Base-by-base conservation (phyloP, 2,797 vertebrate species). In the Florisuga fusca region DNA sequence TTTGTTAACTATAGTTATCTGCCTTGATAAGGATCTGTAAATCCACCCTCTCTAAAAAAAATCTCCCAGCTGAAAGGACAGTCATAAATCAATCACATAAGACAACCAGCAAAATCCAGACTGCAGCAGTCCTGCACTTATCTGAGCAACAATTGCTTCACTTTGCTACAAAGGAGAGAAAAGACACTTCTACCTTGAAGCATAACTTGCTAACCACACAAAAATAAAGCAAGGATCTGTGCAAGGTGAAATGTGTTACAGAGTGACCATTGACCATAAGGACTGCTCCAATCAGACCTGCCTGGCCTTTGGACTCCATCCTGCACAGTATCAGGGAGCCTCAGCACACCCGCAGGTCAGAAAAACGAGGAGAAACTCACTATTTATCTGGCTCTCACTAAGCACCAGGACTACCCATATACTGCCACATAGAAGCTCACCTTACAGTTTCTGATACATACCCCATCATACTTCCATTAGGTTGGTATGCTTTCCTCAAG, bases 121-220 rank as follows among this genome's bases (percentile, higher is more conserved):
- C 50, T 9, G 18, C 31, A 61, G 64, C 63, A 45, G 36, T 51
- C 27, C 29, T 27, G 22, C 1, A 1, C 51, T 27, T 50, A 19
- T 64, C 33, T 0, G 1, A 50, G 38, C 23, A 38, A 12, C 5
- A 8, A 38, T 29, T 15, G 17, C 36, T 69, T 50, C 53, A 4
- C 9, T 57, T 45, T 6, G 15, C 27, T 25, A 12, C 1, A 1
- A 50, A 31, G 7, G 2, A 11, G 31, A 55, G 17, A 45, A 68
- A 82, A 17, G 7, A 15, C 1, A 0, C 1, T 0, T 46, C 20
- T 3, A 3, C 11, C 43, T 33, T 11, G 27, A 16, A 0, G 1
- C 3, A 0, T 10, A 67, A 82, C 19, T 57, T 7, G 1, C 25
- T 61, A 2, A 0, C 50, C 18, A 33, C 15, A 9, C 59, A 55